Base-by-base conservation (phyloP, 2,113 vertebrate species). In the Corythaixoides concolor region DNA sequence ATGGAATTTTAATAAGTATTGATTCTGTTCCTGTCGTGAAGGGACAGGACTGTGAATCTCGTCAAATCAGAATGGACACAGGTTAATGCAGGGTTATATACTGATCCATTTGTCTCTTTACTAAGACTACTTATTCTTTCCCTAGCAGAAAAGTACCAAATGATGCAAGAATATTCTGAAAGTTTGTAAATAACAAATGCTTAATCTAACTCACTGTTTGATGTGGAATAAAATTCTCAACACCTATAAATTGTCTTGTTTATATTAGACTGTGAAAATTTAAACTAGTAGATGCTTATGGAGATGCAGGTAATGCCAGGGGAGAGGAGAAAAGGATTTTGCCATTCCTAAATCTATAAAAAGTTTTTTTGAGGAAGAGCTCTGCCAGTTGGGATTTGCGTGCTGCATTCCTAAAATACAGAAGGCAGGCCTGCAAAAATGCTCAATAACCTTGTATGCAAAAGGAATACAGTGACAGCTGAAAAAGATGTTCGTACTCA, bases 401-500 rank as follows among this genome's bases (percentile, higher is more conserved):
- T 15, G 12, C 43, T 78, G 8, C n/a, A 13, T 21, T 82, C 30
- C 70, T 70, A 60, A 67, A 66, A 28, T n/a, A 52, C 14, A 21
- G 2, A 62, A 66, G 67, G 41, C 53, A 91, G 70, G 63, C 28
- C 75, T 83, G 63, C n/a, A 89, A 83, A 77, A 66, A 15, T 53
- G 30, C 53, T 91, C 89, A 60, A 68, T 64, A 90, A 63, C 76
- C 77, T 85, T 35, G 26, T 73, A 92, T 68, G 80, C 86, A 95
- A 97, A 91, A 89, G 37, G 74, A 89, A 17, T 60, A 37, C 23
- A 8, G 43, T 76, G 89, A 87, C 86, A 95, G 86, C 84, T 94
- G 75, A 94, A 95, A 95, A 91, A 96, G 87, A 93, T 75, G 53
- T 95, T 91, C 14, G 18, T 53, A 70, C 52, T 91, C 58, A 76